phyloP scores from a whole-genome alignment of 92 coral and sea anemone species.

The Palythoa caribaeorum region DNA sequence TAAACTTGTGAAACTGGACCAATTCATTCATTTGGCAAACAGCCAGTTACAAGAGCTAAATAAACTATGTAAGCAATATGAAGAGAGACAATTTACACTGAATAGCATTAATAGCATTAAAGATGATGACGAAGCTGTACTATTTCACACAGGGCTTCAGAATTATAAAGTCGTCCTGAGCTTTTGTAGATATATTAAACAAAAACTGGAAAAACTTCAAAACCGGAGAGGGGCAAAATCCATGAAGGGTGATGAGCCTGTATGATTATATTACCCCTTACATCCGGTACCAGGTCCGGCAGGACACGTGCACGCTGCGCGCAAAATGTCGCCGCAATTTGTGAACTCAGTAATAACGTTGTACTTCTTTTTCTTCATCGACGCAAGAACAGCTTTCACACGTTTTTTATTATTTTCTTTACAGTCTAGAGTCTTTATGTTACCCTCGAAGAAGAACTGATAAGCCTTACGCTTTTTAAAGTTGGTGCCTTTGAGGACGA shows the following conservation, averaged over 20 bases:
- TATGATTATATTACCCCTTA: too few species aligned
- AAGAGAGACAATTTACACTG: conserved; percentile 40
- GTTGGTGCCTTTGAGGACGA: conserved; percentile 50
- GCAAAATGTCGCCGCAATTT: neutral
- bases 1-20: conserved; percentile 4
- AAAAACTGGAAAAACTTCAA: conserved; percentile 24
- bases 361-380: conserved; percentile 62
- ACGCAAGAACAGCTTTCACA: conserved; percentile 50
- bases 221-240: conserved; percentile 14
- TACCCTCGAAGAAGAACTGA: conserved; percentile 67
- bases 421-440: conserved; percentile 58
- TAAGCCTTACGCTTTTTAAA: conserved; percentile 61
- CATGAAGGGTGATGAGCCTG: conserved; percentile 12
- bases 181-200: conserved; percentile 50
- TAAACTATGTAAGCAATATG: neutral
- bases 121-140: conserved; percentile 56
- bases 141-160: conserved; percentile 69
- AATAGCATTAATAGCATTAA: conserved; percentile 60
- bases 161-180: conserved; percentile 48
- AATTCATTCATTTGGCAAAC: neutral
- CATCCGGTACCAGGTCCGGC: too few species aligned
- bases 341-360: conserved; percentile 18
- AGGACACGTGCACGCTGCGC: conserved; percentile 57
- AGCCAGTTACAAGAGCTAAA: neutral
- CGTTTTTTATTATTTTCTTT: conserved; percentile 52